Base-by-base conservation (phyloP, 2,888 invertebrate genomes). In the Drosophila neotestacea region DNA sequence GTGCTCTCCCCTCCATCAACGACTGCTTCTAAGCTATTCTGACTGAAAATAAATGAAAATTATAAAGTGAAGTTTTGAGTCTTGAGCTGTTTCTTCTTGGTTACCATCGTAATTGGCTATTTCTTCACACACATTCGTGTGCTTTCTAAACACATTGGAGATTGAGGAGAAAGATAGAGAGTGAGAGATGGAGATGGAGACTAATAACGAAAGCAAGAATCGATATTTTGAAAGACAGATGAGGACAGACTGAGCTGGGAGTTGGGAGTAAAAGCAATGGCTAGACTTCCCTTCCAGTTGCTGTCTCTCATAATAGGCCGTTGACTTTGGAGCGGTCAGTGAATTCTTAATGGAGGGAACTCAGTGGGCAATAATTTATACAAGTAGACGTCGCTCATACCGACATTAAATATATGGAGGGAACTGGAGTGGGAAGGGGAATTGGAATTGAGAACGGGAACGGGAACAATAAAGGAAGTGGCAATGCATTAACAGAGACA, bases 291-390 rank as follows among this genome's bases (percentile, higher is more conserved):
- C 83, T 85, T 69, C 79, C 62, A 68, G 54, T 47, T 32, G 38
- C 50, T 39, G 63, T 39, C 52, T 58, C 52, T 78, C 74, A 74
- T 71, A 82, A 80, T 83, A 81, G 89, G 90, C 87, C 90, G 85
- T 87, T 89, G 88, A 90, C 89, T 90, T 89, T 77, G 77, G 69
- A 83, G 76, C 90, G 89, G 90, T 90, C 90, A 90, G 83, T 90
- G 90, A 86, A 90, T 89, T 88, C 79, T 85, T 87, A 88, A 82
- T 89, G 80, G 74, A 70, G 73, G 58, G 64, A 71, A 59, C 69
- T 59, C 68, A 63, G 83, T 73, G 84, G 73, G 89, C 88, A 88
- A 88, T 89, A 88, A 85, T 79, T 81, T 84, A 85, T 61, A 86
- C 87, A 81, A 84, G 89, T 68, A 71, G 82, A 63, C 70, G 79